Percentiles rank a stretch among this genome's conserved stretches.
These are phyloP conservation scores for Piprites chloris DNA, from an alignment of 2,113 vertebrate genomes.

Conservation along the genomic window DNA sequence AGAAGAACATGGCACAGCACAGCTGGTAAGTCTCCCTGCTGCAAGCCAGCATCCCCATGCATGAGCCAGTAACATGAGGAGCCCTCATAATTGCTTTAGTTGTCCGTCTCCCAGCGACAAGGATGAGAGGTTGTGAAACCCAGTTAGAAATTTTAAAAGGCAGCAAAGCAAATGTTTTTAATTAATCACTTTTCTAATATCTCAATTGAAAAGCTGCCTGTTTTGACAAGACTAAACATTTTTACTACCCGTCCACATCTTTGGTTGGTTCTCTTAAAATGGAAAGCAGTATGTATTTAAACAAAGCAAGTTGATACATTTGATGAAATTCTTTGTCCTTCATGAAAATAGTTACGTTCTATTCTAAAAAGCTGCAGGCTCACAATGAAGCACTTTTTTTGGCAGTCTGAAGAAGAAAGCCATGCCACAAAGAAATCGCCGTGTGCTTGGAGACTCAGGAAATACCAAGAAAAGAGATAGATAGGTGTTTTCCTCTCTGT, in stretches of 20 bases:
- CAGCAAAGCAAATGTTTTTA: background rate
- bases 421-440: background rate
- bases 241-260: background rate
- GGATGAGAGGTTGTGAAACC: background rate
- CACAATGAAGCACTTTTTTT: background rate
- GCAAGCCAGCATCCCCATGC: background rate
- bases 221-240: background rate
- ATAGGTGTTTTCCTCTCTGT: background rate
- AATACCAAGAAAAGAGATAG: background rate
- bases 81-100: background rate
- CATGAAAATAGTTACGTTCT: background rate
- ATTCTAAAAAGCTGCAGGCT: background rate
- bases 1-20: background rate
- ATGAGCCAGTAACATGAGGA: fast-evolving
- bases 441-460: background rate
- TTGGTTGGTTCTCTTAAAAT: background rate
- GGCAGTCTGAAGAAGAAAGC: background rate
- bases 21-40: background rate
- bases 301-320: background rate
- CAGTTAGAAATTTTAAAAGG: background rate
- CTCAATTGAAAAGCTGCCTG: background rate
- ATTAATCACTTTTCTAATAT: background rate
- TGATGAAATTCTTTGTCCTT: background rate
- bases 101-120: fast-evolving
- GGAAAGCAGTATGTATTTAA: background rate